A percentile compares a stretch with the other conserved stretches of the same genome.
Evolutionary conservation across 2,797 vertebrate species (phyloP).

Genomic region (Arnoldichthys spilopterus): DNA sequence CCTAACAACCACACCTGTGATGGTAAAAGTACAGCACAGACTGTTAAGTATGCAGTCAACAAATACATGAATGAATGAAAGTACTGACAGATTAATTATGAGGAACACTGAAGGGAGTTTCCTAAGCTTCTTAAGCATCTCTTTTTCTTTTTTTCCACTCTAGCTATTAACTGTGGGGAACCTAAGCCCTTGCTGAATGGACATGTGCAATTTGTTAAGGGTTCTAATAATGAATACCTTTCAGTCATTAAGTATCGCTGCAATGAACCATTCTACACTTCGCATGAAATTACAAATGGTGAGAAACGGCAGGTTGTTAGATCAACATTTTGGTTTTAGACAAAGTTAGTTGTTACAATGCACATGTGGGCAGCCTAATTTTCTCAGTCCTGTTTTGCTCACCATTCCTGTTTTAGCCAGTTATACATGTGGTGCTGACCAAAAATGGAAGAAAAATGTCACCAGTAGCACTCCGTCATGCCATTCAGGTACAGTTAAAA

Average conservation of each 20-base stretch:
- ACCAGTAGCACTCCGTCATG: constrained; percentile 7
- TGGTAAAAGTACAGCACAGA: constrained; percentile 12
- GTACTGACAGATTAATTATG: no score
- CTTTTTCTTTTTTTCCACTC: neutral
- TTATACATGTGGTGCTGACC: neutral
- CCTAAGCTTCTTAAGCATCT: no score
- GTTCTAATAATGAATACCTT: constrained; percentile 21
- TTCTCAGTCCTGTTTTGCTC: no score
- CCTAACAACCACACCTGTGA: constrained; percentile 16
- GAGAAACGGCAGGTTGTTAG: neutral
- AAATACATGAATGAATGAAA: neutral
- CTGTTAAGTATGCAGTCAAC: neutral
- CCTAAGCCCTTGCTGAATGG: constrained; percentile 26
- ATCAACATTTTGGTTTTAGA: no score
- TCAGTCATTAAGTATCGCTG: constrained; percentile 28
- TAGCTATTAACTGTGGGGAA: neutral
- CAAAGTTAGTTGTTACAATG: no score
- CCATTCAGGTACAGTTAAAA: constrained; percentile 14
- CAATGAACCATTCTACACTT: constrained; percentile 33
- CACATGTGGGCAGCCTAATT: no score
- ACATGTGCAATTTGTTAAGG: constrained; percentile 30
- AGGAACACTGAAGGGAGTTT: no score
- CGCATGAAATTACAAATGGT: constrained; percentile 11
- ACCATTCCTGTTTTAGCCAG: constrained; percentile 2
- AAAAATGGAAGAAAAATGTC: constrained; percentile 16